Percentiles rank a stretch among this genome's conserved stretches.
Evolutionary conservation across 2,113 vertebrate species (phyloP).

Genomic region (Megalops atlanticus): DNA sequence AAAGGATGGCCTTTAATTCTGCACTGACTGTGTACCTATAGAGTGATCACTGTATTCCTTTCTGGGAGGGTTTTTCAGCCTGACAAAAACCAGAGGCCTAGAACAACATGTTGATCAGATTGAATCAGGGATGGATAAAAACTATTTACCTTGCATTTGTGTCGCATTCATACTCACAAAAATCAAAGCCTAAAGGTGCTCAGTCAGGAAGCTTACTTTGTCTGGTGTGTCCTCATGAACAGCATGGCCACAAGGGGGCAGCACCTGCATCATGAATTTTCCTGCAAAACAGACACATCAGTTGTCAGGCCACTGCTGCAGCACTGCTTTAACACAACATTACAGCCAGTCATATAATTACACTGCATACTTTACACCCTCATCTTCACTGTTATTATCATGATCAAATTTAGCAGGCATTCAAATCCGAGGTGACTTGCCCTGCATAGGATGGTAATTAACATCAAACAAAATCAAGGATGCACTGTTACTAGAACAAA

Average conservation of each 20-base stretch:
- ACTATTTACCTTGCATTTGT: too few species aligned
- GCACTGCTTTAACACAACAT: not conserved
- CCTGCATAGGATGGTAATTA: too few species aligned
- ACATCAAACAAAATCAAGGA: too few species aligned
- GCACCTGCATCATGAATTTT: constrained; percentile 62
- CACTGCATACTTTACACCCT: not conserved
- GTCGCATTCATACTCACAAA: not conserved
- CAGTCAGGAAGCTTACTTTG: constrained; percentile 43
- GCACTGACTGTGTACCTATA: too few species aligned
- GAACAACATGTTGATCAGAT: too few species aligned
- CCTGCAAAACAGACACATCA: constrained; percentile 38
- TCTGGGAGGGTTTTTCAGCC: too few species aligned
- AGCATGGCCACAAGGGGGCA: constrained; percentile 38
- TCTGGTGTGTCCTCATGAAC: constrained; percentile 64
- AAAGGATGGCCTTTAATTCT: too few species aligned
- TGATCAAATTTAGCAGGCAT: not conserved
- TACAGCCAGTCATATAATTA: not conserved
- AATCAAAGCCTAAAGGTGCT: not conserved
- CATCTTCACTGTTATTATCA: not conserved
- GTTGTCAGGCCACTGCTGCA: not conserved
- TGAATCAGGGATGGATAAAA: too few species aligned
- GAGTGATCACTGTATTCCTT: too few species aligned
- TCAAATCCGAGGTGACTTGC: too few species aligned
- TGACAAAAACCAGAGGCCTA: too few species aligned
- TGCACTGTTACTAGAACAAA: too few species aligned